These are phyloP conservation scores for Reticulitermes lucifugus DNA, from an alignment of 2,888 invertebrate genomes.

Conservation along the genomic window DNA sequence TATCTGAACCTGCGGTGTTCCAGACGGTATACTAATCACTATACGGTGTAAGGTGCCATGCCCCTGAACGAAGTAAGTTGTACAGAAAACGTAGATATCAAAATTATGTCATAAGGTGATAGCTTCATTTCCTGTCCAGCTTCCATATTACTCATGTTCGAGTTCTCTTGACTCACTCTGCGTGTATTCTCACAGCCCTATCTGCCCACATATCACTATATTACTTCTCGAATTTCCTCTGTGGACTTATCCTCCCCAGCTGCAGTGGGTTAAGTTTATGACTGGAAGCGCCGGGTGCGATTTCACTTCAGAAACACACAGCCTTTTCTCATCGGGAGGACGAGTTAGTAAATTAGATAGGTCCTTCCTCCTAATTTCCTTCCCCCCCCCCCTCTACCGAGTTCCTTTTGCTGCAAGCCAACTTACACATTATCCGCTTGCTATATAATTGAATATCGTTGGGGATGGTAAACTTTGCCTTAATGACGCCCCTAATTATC, in stretches of 20 bases:
- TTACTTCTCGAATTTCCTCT: slow-evolving; percentile 16
- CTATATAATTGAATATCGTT: slow-evolving; percentile 27
- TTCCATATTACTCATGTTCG: slow-evolving; percentile 2
- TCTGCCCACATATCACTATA: background rate
- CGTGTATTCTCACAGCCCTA: background rate
- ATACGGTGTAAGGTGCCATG: too few species aligned
- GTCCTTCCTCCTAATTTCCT: background rate
- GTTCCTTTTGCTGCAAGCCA: slow-evolving; percentile 9
- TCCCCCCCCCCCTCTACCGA: background rate
- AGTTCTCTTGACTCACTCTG: background rate
- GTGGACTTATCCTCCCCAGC: background rate
- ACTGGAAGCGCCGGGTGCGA: slow-evolving; percentile 9
- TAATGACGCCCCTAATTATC: slow-evolving; percentile 56
- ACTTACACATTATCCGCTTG: slow-evolving; percentile 19
- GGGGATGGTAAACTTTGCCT: slow-evolving; percentile 42
- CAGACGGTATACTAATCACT: too few species aligned
- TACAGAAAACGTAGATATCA: too few species aligned
- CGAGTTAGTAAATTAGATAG: slow-evolving; percentile 29
- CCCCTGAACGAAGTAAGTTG: too few species aligned
- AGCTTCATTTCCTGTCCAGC: background rate
- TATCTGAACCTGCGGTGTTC: too few species aligned
- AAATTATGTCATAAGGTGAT: too few species aligned
- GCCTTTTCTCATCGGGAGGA: slow-evolving; percentile 17
- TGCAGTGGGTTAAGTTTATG: slow-evolving; percentile 12
- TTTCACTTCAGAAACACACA: slow-evolving; percentile 2